Evolutionary conservation across 2,113 vertebrate species (phyloP).

Genomic region (Cinclus cinclus): DNA sequence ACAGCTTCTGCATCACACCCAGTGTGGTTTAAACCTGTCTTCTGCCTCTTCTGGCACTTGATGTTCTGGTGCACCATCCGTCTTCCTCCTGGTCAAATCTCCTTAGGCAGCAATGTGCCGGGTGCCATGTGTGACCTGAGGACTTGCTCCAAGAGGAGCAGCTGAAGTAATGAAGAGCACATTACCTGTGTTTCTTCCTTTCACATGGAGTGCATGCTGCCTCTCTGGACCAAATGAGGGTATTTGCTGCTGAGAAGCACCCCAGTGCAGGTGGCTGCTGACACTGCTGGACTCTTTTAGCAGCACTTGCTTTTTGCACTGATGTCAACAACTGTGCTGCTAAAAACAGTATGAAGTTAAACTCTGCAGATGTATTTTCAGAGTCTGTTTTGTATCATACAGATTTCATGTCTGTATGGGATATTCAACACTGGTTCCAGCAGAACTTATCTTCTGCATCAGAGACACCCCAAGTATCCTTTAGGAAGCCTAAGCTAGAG

Average conservation of each 20-base stretch:
- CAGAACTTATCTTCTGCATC: not conserved
- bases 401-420: not conserved
- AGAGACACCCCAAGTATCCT: not conserved
- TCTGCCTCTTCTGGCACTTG: not conserved
- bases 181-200: not conserved
- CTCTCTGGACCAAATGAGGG: not conserved
- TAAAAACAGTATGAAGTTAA: not conserved
- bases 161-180: not conserved
- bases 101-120: not conserved
- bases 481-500: not conserved
- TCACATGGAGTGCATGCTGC: rapidly evolving
- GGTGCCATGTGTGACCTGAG: rapidly evolving
- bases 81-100: not conserved
- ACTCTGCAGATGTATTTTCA: not conserved
- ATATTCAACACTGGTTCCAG: not conserved
- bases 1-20: not conserved
- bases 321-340: not conserved
- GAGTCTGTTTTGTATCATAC: not conserved
- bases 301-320: not conserved
- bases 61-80: rapidly evolving
- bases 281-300: not conserved
- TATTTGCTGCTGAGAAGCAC: not conserved
- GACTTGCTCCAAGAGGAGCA: not conserved
- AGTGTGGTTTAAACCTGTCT: not conserved
- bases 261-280: not conserved